Base-by-base conservation (phyloP, 2,797 vertebrate species). In the Denticeps clupeoides region DNA sequence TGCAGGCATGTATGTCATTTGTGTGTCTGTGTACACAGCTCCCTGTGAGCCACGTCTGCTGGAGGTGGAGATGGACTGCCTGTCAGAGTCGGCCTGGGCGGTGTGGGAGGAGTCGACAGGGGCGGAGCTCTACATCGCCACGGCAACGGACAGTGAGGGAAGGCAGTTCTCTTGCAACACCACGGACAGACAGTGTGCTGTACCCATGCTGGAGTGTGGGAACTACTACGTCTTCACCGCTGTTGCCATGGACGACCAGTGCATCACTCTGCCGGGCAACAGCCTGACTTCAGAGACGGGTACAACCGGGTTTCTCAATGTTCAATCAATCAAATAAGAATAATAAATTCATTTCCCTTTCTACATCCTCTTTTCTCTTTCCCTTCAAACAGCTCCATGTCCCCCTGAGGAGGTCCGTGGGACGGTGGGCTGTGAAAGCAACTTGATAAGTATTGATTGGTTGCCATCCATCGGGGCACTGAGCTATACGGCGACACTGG, bases 41-140 rank as follows among this genome's bases (percentile, higher is more conserved):
- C 82, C 82, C n/a, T 86, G 84, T 4, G 27, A 59, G 2, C 79
- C 84, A 12, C 29, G 7, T 6, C 47, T 85, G 40, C 45, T 55
- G 0, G 55, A 59, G 0, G 78, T 83, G 42, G 75, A 82, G 55
- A 72, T 84, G 2, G 79, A 85, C 67, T 86, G 84, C 53, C 56
- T 81, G 27, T 64, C 65, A 1, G 79, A 79, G 53, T 73, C 73
- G 0, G 79, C 72, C 29, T 81, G 74, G 79, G 65, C 82, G 49
- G 53, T 62, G 3, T 82, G 71, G 45, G 33, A 77, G 1, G 49
- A 59, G 23, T 62, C 79, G 0, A 58, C 28, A 0, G 78, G 74
- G 1, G 74, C 69, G 0, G 59, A 73, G 18, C 15, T 32, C 19
- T 84, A 83, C 18, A 25, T 59, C 0, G 55, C 71, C 32, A 29